Base-by-base conservation (phyloP, 2,797 vertebrate genomes). In the Tokudaia muenninki region DNA sequence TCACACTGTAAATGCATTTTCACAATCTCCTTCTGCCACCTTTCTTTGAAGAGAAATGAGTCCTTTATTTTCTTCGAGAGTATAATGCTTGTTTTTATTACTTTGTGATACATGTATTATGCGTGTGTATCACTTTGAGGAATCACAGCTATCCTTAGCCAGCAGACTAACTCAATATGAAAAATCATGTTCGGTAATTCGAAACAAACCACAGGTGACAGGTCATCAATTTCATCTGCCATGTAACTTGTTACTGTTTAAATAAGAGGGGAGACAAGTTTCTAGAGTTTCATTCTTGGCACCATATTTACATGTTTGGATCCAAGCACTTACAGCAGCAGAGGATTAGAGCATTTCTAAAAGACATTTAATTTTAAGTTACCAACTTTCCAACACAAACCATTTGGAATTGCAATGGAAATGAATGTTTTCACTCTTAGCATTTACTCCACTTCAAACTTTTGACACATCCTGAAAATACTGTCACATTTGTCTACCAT, bases 401-500 rank as follows among this genome's bases (percentile, higher is more conserved):
- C 22, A 92, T 55, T 24, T 93, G 21, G n/a, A 81, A 21, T 92
- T 96, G 93, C 21, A 44, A 81, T 37, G 86, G 92, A 90, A 92
- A 37, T 19, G 7, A 57, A 3, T 6, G 77, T 82, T 95, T 91
- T 92, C 17, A 91, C 52, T 86, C 44, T 83, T 37, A 26, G 59
- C 16, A 93, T 63, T 72, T 37, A 95, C 7, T 79, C n/a, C 61
- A 86, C 12, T 34, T 55, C 17, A 77, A 91, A 95, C 94, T 65
- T 87, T 70, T 74, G 87, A 22, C 72, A 91, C 72, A 37, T 1
- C 83, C 0, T 88, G 44, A 84, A 75, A 74, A 37, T 61, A 88
- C 77, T 92, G 92, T 94, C 81, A 79, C 26, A 82, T 88, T 95
- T 63, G 92, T 57, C 70, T 95, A 97, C 47, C 70, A 94, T 81